Conservation (phyloP, 2,888 invertebrate species). For the Empis livida region DNA sequence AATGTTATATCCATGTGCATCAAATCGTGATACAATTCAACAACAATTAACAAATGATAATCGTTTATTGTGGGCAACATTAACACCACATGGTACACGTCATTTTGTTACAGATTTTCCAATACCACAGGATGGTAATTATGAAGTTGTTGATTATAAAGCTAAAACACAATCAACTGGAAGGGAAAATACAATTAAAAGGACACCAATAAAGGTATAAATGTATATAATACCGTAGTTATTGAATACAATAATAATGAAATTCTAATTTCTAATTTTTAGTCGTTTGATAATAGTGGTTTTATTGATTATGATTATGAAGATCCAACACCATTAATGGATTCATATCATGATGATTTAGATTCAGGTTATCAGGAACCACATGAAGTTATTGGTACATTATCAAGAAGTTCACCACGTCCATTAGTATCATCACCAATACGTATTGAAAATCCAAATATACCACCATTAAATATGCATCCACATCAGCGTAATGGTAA, state of each 20-base stretch:
- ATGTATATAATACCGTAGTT: not conserved
- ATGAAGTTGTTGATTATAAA: conserved; percentile 52
- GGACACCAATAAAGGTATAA: conserved; percentile 28
- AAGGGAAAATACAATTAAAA: conserved; percentile 26
- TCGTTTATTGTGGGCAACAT: conserved; percentile 67
- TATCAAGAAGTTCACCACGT: conserved; percentile 36
- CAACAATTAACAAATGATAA: conserved; percentile 47
- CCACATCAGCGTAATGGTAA: conserved; percentile 35
- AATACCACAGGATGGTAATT: conserved; percentile 48
- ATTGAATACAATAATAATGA: not conserved
- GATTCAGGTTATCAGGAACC: conserved; percentile 40
- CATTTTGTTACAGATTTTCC: conserved; percentile 57
- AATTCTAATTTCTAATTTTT: conserved; percentile 5
- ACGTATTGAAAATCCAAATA: conserved; percentile 66
- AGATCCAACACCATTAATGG: conserved; percentile 62
- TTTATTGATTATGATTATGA: conserved; percentile 73
- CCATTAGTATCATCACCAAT: conserved; percentile 69
- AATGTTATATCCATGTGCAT: conserved; percentile 43
- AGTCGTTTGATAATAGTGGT: conserved; percentile 57
- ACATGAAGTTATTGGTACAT: conserved; percentile 31
- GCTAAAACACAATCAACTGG: conserved; percentile 24
- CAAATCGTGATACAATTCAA: conserved; percentile 36
- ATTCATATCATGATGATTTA: conserved; percentile 54
- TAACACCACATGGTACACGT: conserved; percentile 68
- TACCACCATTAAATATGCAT: conserved; percentile 59